phyloP scores from a whole-genome alignment of 37 sponge, comb jelly and placozoan genomes.

The Petrosia ficiformis region DNA sequence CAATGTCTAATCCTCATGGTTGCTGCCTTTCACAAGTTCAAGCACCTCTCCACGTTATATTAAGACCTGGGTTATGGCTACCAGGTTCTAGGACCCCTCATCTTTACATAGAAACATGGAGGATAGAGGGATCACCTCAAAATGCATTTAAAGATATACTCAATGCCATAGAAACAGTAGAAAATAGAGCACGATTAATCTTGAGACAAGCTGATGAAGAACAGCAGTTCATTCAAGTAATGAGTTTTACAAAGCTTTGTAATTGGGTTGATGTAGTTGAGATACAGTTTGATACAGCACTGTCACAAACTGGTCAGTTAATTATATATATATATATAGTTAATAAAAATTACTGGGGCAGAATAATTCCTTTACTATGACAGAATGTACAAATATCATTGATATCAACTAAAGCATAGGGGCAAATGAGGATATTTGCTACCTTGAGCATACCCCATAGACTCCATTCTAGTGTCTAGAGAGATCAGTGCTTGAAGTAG shows the following conservation, averaged over 20 bases:
- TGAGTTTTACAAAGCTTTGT: conserved; percentile 46
- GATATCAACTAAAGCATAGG: too few species aligned
- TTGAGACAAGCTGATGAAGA: conserved; percentile 13
- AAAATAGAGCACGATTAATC: neutral
- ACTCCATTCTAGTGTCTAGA: too few species aligned
- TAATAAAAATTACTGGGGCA: too few species aligned
- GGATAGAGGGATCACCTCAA: conserved; percentile 10
- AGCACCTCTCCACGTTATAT: conserved; percentile 66
- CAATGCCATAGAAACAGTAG: neutral
- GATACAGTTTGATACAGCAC: conserved; percentile 20
- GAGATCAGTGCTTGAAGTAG: too few species aligned
- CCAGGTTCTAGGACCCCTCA: conserved; percentile 66
- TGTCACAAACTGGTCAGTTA: too few species aligned
- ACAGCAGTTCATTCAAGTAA: conserved; percentile 40
- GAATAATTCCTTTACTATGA: too few species aligned
- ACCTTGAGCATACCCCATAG: too few species aligned
- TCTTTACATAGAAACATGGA: conserved; percentile 45
- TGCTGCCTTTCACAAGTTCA: conserved; percentile 45
- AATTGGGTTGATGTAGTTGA: conserved; percentile 81
- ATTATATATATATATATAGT: too few species aligned
- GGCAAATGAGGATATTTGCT: too few species aligned
- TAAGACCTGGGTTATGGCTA: conserved; percentile 73
- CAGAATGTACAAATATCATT: too few species aligned
- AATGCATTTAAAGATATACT: neutral
- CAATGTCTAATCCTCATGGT: neutral